Evolutionary conservation across 35 echinoderm and acorn worm genomes (phyloP), one percentile per base, ranked within the genome.

Genomic region (Acanthaster planci): DNA sequence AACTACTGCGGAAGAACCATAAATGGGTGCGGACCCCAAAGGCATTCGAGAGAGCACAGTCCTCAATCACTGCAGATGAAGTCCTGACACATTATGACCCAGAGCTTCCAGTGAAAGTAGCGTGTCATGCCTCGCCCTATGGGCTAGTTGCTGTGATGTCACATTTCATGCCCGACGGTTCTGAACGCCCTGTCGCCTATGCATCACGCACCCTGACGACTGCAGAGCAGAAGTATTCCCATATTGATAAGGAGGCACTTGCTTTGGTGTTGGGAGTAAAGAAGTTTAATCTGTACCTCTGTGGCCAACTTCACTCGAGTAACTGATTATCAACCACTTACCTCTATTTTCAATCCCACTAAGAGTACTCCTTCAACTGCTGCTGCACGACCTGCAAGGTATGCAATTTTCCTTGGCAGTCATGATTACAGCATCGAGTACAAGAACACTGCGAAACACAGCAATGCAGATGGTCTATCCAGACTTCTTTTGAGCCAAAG

Each of bases 191-290:
- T 9, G 86, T 90, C 27, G 92, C 92, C 8, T 94, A 85, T 76
- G 88, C 88, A 9, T 94, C 92, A 1, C 82, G 88, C 10, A 82
- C 92, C 29, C 78, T 94, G 5, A 21, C 82, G 12, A 8, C 21
- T 81, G 84, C 81, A 21, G 92, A 94, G 23, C 55, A 52, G 51
- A 94, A 94, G 18, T 94, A 90, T 84, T 55, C 92, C 16, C 92
- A 90, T 38, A 94, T 90, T 77, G 83, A 94, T 29, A 53, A 84
- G 31, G 88, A 90, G 29, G 82, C 80, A 17, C 37, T 94, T n/a
- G 51, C 92, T 7, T 37, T 89, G 30, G 82, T 90, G 18, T 94
- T 55, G 68, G 83, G 82, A 42, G 87, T 90, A 5, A 67, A 51
- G 27, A 89, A 80, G 37, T 94, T 86, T 60, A 59, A 94, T 52